phyloP scores from a whole-genome alignment of 2,888 invertebrate genomes.

The Caenorhabditis japonica region DNA sequence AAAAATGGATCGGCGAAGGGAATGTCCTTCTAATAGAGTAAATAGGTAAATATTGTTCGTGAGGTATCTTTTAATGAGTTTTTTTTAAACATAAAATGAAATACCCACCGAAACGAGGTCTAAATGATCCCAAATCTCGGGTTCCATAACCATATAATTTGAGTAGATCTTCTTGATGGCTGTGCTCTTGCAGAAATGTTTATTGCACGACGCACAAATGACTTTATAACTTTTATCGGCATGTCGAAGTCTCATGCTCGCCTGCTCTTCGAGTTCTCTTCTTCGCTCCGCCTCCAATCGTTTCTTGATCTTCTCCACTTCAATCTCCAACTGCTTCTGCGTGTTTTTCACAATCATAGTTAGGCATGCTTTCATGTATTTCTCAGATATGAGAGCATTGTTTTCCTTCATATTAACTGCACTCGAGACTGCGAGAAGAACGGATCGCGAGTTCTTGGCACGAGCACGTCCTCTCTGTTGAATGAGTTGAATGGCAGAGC shows the following conservation, averaged over 20 bases:
- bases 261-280: background rate
- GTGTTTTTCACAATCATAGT: slow-evolving; percentile 25
- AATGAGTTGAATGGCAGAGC: slow-evolving; percentile 68
- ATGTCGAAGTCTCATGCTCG: background rate
- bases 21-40: too few relatives aligned
- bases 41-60: background rate
- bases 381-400: slow-evolving; percentile 50
- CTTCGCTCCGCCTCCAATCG: background rate
- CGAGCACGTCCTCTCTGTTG: slow-evolving; percentile 71
- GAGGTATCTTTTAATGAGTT: background rate
- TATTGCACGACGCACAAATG: slow-evolving; percentile 16
- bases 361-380: slow-evolving; percentile 35
- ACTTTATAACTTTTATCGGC: slow-evolving; percentile 3
- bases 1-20: too few relatives aligned
- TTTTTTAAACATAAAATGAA: background rate
- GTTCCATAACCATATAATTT: slow-evolving; percentile 41
- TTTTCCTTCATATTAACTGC: slow-evolving; percentile 62
- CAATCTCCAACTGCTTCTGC: slow-evolving; percentile 4
- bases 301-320: background rate
- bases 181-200: slow-evolving; percentile 9
- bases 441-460: slow-evolving; percentile 65
- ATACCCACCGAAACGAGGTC: slow-evolving; percentile 7
- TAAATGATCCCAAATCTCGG: slow-evolving; percentile 26
- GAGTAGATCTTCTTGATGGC: slow-evolving; percentile 34
- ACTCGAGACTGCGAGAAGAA: slow-evolving; percentile 66